Conservation (phyloP, 2,888 invertebrate species). For the Apotomis capreana region DNA sequence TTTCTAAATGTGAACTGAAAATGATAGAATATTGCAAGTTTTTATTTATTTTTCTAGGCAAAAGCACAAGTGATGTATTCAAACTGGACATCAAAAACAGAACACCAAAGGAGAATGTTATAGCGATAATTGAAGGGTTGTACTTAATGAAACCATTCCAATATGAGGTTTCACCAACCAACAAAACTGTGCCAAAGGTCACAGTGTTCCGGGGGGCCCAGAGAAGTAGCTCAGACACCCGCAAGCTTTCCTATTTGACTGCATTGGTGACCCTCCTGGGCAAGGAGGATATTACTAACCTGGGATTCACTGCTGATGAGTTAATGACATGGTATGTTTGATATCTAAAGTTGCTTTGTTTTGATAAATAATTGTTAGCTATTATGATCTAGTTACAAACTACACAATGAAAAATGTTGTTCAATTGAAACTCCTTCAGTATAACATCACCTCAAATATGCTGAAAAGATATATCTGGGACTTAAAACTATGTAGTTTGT, state of each 20-base stretch:
- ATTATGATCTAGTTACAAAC: too few relatives aligned
- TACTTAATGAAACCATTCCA: conserved; percentile 75
- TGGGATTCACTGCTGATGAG: conserved; percentile 91
- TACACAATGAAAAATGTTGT: too few relatives aligned
- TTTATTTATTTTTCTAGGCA: conserved; percentile 69
- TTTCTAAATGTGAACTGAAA: not conserved
- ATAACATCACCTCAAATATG: too few relatives aligned
- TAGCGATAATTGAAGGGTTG: conserved; percentile 85
- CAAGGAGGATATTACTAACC: conserved; percentile 84
- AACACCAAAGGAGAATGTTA: conserved; percentile 85
- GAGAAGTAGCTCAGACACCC: conserved; percentile 88
- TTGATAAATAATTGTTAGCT: not conserved
- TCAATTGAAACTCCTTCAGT: too few relatives aligned
- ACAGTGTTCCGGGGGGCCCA: conserved; percentile 84
- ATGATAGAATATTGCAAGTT: conserved; percentile 20
- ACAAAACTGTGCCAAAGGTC: conserved; percentile 69
- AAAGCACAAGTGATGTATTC: conserved; percentile 85
- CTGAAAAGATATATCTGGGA: too few relatives aligned
- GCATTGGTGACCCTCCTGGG: conserved; percentile 91
- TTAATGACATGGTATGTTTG: conserved; percentile 82
- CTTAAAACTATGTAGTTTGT: too few relatives aligned
- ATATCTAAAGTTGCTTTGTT: not conserved
- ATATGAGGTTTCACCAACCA: conserved; percentile 73
- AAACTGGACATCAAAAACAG: conserved; percentile 84
- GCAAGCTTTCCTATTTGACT: conserved; percentile 93